These are phyloP conservation scores for Caenorhabditis sp. DNA, from an alignment of 2,888 invertebrate species.

Conservation along the genomic window DNA sequence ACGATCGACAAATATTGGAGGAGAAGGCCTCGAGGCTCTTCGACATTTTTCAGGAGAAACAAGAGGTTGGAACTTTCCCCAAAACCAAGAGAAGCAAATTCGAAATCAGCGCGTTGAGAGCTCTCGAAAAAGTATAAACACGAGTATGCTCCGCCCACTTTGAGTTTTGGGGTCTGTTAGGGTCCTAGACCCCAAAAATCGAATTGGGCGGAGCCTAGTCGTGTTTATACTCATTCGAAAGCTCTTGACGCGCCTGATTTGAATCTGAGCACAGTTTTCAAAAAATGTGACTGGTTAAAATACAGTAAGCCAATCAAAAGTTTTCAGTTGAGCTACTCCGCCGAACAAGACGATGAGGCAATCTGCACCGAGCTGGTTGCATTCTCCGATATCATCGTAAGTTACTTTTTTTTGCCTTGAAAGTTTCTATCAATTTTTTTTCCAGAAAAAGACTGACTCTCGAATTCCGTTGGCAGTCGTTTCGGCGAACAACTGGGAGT, in stretches of 20 bases:
- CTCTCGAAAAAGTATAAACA: neutral
- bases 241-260: neutral
- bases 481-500: conserved; percentile 59
- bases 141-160: neutral
- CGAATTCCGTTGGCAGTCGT: conserved; percentile 60
- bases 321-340: conserved; percentile 66
- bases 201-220: neutral
- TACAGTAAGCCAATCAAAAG: too few species aligned
- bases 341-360: conserved; percentile 62
- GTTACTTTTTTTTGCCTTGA: neutral
- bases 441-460: conserved; percentile 65
- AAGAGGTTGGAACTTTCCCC: conserved; percentile 51
- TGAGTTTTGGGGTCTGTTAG: too few species aligned
- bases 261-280: neutral
- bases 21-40: conserved; percentile 33
- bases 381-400: conserved; percentile 54
- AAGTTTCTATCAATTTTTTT: neutral
- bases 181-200: neutral
- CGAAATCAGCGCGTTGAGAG: neutral
- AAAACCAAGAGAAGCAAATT: neutral
- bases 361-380: conserved; percentile 19
- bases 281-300: neutral
- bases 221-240: neutral
- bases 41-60: conserved; percentile 70
- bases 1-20: conserved; percentile 61